Evolutionary conservation across 1,140 invertebrate genomes (phyloP).

Genomic region (Drosophila pallidifrons): DNA sequence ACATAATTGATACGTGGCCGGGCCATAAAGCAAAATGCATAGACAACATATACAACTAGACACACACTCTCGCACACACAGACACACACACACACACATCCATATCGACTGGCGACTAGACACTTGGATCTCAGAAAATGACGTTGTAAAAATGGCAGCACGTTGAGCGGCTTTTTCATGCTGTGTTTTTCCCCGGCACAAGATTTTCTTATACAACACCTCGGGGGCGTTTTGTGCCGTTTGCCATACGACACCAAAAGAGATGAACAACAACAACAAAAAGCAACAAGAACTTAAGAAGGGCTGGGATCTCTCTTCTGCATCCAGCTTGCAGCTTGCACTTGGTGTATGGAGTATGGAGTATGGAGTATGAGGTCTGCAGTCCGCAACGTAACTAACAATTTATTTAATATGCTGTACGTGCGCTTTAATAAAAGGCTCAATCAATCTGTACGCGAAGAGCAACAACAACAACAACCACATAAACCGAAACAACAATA

Average conservation of each 20-base stretch:
- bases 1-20: conserved; percentile 83
- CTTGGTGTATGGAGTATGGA: conserved; percentile 16
- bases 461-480: conserved; percentile 38
- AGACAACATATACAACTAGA: conserved; percentile 61
- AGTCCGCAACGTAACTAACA: conserved; percentile 79
- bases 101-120: conserved; percentile 26
- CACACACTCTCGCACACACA: conserved; percentile 7
- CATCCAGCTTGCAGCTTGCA: not conserved
- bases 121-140: conserved; percentile 62
- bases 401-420: conserved; percentile 84
- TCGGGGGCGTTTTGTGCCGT: conserved; percentile 76
- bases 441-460: conserved; percentile 71
- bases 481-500: conserved; percentile 18
- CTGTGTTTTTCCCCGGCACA: conserved; percentile 55
- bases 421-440: conserved; percentile 84
- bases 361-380: conserved; percentile 35
- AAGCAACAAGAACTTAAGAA: conserved; percentile 48
- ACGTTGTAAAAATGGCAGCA: conserved; percentile 70
- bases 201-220: conserved; percentile 74
- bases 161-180: conserved; percentile 58
- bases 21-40: conserved; percentile 79
- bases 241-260: conserved; percentile 74
- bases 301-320: conserved; percentile 43
- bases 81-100: conserved; percentile 25
- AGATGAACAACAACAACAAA: conserved; percentile 19